A percentile compares a stretch with the other conserved stretches of the same genome.
phyloP scores from a whole-genome alignment of 1,140 invertebrate species.

The Zaprionus kolodkinae region DNA sequence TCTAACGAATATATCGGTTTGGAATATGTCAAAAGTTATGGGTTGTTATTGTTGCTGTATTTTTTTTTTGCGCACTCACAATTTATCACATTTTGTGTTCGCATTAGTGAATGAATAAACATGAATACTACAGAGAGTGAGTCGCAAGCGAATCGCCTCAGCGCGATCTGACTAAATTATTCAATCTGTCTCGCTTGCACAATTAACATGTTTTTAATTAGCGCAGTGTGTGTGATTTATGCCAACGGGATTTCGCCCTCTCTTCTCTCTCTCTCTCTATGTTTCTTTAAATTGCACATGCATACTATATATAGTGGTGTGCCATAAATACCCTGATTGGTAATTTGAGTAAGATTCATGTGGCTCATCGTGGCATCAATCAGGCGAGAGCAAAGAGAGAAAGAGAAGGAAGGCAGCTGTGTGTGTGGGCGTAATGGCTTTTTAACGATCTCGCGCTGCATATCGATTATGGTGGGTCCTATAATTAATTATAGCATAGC shows the following conservation, averaged over 20 bases:
- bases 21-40: slow-evolving; percentile 57
- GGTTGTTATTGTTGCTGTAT: slow-evolving; percentile 7
- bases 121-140: slow-evolving; percentile 32
- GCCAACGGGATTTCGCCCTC: slow-evolving; percentile 29
- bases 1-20: slow-evolving; percentile 34
- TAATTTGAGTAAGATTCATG: slow-evolving; percentile 52
- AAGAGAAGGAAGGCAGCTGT: not conserved
- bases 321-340: slow-evolving; percentile 32
- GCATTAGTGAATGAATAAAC: slow-evolving; percentile 60
- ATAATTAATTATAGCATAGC: not conserved
- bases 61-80: slow-evolving; percentile 33
- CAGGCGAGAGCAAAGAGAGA: not conserved
- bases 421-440: not conserved
- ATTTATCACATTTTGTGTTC: slow-evolving; percentile 64
- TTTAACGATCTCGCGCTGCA: not conserved
- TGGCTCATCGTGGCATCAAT: slow-evolving; percentile 8
- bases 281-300: slow-evolving; percentile 47
- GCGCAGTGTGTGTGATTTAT: slow-evolving; percentile 69
- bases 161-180: slow-evolving; percentile 51
- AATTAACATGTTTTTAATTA: slow-evolving; percentile 77
- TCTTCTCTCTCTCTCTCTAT: no score
- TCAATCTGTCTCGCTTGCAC: slow-evolving; percentile 31
- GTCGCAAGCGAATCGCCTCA: not conserved
- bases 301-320: not conserved
- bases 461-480: not conserved